Conservation (phyloP, 2,797 vertebrate species). For the Melanogrammus aeglefinus region DNA sequence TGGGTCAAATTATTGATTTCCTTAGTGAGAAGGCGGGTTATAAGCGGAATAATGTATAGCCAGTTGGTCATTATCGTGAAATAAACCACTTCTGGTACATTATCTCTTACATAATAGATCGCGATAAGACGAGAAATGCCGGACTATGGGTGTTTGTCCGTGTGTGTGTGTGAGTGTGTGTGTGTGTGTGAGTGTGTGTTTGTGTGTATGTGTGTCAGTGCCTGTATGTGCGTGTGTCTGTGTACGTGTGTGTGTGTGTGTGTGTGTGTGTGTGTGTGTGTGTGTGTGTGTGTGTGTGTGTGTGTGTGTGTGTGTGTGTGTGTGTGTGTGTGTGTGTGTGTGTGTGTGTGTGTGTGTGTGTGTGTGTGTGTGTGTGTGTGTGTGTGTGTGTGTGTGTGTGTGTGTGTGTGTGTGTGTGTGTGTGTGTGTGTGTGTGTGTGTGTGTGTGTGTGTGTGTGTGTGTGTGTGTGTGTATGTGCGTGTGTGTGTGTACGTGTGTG, state of each 20-base stretch:
- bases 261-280: background rate
- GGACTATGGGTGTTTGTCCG: background rate
- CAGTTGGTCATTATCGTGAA: no score
- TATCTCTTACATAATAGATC: background rate
- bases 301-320: background rate
- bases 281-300: background rate
- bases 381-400: background rate
- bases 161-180: background rate
- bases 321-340: no score
- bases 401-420: conserved; percentile 7
- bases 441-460: background rate
- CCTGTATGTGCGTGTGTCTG: no score
- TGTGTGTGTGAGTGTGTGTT: background rate
- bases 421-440: background rate
- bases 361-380: no score
- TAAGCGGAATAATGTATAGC: no score
- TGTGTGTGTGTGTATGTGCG: background rate
- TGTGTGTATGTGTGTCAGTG: no score
- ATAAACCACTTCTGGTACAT: no score
- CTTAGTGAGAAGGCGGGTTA: no score
- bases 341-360: no score
- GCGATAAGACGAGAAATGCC: background rate
- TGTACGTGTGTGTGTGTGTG: no score
- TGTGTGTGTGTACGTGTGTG: no score
- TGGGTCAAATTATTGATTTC: no score